Base-by-base conservation (phyloP, 1,140 invertebrate species). In the Araneus ventricosus region DNA sequence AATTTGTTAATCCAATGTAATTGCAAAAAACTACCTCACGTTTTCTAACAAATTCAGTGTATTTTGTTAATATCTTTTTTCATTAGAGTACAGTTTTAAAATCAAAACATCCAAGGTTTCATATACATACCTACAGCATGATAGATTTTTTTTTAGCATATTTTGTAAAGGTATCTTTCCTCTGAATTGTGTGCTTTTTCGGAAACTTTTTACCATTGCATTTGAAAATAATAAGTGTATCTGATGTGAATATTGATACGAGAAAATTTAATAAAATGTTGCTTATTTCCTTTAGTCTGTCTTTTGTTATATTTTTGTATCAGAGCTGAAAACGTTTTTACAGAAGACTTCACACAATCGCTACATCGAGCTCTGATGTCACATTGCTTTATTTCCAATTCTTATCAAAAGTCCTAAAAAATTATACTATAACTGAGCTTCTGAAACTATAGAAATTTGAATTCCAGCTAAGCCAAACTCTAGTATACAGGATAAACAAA, bases 1-100 rank as follows among this genome's bases (percentile, higher is more conserved):
- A 2, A 52, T 52, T 14, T 17, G 2, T 52, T 17, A 14, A 52
- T 52, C 10, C 17, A 52, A 52, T 52, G 10, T 34, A 37, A 75
- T 37, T 75, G 20, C 34, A 22, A 75, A 75, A 30, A 5, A 75
- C 37, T 75, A 75, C 70, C 70, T 75, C 70, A 34, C 30, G 30
- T 22, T 37, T 27, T 75, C 30, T 20, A 22, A 75, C 70, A 37
- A 34, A 75, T 4, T 75, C 4, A 75, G 37, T 75, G 63, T 75
- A 75, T 75, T 75, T 75, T 75, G 34, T 75, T 75, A 75, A 30
- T 34, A 17, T 75, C 30, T 75, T 75, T 75, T 75, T 75, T 75
- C 37, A 34, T 75, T 75, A 75, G 45, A 52, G 70, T 75, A 34
- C 70, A 34, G 34, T 75, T 75, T 75, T 75, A 75, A 75, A 75